These are phyloP conservation scores for Pasiphila rectangulata DNA, from an alignment of 2,888 invertebrate genomes.

Conservation along the genomic window DNA sequence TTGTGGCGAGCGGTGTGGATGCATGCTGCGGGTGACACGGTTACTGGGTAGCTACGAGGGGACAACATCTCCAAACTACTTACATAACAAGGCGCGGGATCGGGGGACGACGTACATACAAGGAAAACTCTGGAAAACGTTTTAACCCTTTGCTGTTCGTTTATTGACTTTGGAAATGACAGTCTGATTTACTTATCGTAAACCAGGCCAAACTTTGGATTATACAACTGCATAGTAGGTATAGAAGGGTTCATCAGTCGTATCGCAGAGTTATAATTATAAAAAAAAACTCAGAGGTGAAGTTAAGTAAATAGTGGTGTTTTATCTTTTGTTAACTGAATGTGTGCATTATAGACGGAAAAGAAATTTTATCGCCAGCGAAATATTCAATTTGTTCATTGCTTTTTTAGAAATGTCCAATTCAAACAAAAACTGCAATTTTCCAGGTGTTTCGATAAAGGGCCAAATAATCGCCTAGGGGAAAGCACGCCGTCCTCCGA, in stretches of 20 bases:
- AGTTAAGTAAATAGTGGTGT: background rate
- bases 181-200: slow-evolving; percentile 7
- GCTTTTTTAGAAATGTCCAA: background rate
- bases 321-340: background rate
- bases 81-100: slow-evolving; percentile 45
- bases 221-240: background rate
- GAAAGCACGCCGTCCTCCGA: slow-evolving; percentile 15
- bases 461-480: slow-evolving; percentile 10
- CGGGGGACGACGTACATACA: slow-evolving; percentile 14
- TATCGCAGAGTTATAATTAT: background rate
- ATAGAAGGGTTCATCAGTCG: background rate
- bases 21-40: slow-evolving; percentile 50
- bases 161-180: slow-evolving; percentile 9
- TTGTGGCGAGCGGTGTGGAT: slow-evolving; percentile 45
- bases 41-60: slow-evolving; percentile 49
- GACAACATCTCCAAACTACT: slow-evolving; percentile 68
- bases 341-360: background rate
- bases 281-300: background rate
- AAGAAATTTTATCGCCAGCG: no score
- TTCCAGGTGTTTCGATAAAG: slow-evolving; percentile 16
- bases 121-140: slow-evolving; percentile 21
- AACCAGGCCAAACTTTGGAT: background rate
- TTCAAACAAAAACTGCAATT: slow-evolving; percentile 9
- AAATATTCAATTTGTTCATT: no score
- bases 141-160: slow-evolving; percentile 16